Percentiles rank a stretch among this genome's conserved stretches.
Evolutionary conservation across 2,797 vertebrate species (phyloP).

Genomic region (Pitangus sulphuratus): DNA sequence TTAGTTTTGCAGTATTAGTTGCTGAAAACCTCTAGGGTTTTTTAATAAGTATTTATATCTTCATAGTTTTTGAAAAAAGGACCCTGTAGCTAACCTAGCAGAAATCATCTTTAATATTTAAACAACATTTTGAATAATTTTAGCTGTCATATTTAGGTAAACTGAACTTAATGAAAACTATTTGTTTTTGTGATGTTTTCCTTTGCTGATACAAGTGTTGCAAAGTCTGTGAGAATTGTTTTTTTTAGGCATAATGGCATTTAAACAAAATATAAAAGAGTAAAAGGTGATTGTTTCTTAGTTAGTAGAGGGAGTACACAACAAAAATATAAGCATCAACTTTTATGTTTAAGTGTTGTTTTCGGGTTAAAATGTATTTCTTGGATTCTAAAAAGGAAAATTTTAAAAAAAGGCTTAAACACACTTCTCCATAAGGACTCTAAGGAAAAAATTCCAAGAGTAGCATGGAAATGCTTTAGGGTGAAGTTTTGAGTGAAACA

Average conservation of each 20-base stretch:
- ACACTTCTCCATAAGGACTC: not conserved
- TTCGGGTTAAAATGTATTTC: not conserved
- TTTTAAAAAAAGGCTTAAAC: not conserved
- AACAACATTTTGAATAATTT: not conserved
- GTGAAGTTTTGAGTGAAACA: not conserved
- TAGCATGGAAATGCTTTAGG: not conserved
- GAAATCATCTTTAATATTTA: not conserved
- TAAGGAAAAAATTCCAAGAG: not conserved
- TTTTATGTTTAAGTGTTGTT: not conserved
- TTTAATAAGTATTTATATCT: not conserved
- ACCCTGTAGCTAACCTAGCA: not conserved
- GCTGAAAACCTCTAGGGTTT: rapidly evolving
- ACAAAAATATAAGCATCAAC: not conserved
- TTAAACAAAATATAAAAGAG: not conserved
- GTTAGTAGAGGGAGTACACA: not conserved
- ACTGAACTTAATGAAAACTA: not conserved
- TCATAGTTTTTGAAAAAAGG: not conserved
- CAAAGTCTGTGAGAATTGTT: not conserved
- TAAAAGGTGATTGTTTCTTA: not conserved
- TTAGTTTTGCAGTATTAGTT: not conserved
- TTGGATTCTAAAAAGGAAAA: not conserved
- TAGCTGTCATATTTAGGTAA: not conserved
- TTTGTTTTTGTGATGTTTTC: not conserved
- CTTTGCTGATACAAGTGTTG: not conserved
- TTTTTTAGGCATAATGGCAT: not conserved